phyloP scores from a whole-genome alignment of 1,140 invertebrate species.

The Monochamus saltuarius region DNA sequence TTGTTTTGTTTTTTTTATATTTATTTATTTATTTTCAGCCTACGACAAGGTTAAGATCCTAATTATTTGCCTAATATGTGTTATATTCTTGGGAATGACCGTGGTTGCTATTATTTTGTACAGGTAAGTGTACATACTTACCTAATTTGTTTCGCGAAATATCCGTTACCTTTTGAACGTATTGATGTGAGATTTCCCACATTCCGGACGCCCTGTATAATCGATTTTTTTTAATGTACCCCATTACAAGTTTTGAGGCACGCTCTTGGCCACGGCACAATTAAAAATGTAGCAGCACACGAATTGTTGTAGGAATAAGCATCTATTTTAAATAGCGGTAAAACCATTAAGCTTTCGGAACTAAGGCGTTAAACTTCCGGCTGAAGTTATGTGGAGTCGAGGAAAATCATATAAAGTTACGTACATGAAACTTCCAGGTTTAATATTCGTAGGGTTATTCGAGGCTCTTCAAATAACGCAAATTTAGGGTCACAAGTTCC shows the following conservation, averaged over 20 bases:
- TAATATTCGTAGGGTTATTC: no score
- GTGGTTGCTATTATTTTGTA: conserved; percentile 32
- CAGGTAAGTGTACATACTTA: conserved; percentile 25
- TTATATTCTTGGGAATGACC: conserved; percentile 29
- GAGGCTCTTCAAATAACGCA: no score
- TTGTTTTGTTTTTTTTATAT: neutral
- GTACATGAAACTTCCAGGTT: no score
- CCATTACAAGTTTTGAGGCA: no score
- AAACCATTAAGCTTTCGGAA: no score
- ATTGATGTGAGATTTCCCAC: neutral
- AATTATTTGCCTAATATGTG: conserved; percentile 30
- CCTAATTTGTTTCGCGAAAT: neutral
- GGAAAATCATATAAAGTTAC: no score
- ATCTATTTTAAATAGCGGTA: no score
- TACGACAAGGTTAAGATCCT: conserved; percentile 33
- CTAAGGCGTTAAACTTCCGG: no score
- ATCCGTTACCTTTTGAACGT: neutral
- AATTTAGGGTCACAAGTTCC: no score
- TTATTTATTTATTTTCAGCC: conserved; percentile 28
- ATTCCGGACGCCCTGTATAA: neutral
- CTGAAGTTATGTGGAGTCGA: no score
- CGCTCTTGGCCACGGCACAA: no score
- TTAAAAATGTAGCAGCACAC: neutral
- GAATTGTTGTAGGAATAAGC: neutral
- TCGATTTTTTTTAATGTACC: no score